Conservation (phyloP, 2,113 vertebrate genomes). For the Herpetotheres cachinnans region DNA sequence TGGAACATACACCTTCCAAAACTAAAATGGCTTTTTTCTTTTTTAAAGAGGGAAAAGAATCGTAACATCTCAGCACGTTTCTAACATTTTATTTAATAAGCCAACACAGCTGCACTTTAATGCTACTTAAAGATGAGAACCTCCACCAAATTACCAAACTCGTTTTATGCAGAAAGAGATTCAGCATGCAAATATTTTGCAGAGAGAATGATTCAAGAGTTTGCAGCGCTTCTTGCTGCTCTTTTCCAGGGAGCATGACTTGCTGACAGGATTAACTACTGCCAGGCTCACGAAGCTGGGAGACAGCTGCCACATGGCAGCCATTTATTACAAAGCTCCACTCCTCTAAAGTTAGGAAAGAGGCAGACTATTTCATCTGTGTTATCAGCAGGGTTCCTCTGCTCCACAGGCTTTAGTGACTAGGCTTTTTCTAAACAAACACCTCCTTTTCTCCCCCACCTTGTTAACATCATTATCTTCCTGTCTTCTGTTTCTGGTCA, state of each 20-base stretch:
- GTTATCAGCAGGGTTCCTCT: slow-evolving; percentile 63
- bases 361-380: slow-evolving; percentile 61
- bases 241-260: slow-evolving; percentile 53
- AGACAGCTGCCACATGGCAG: slow-evolving; percentile 71
- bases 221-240: slow-evolving; percentile 13
- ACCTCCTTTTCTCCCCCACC: slow-evolving; percentile 48
- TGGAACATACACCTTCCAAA: background rate
- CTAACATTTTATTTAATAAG: background rate
- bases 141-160: slow-evolving; percentile 9
- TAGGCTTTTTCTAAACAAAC: slow-evolving; percentile 60
- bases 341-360: slow-evolving; percentile 57
- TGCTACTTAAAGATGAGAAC: slow-evolving; percentile 9
- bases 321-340: slow-evolving; percentile 69
- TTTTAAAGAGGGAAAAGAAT: background rate
- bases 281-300: slow-evolving; percentile 60
- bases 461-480: slow-evolving; percentile 55
- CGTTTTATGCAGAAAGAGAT: slow-evolving; percentile 1
- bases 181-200: slow-evolving; percentile 25
- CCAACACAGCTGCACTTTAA: background rate
- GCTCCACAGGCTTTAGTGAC: slow-evolving; percentile 39
- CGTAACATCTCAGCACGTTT: background rate
- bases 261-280: slow-evolving; percentile 61
- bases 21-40: background rate
- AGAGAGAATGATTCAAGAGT: slow-evolving; percentile 26
- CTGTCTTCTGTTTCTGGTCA: slow-evolving; percentile 43